A percentile compares a stretch with the other conserved stretches of the same genome.
phyloP scores from a whole-genome alignment of 2,113 vertebrate genomes.

The Myiopsitta monachus region DNA sequence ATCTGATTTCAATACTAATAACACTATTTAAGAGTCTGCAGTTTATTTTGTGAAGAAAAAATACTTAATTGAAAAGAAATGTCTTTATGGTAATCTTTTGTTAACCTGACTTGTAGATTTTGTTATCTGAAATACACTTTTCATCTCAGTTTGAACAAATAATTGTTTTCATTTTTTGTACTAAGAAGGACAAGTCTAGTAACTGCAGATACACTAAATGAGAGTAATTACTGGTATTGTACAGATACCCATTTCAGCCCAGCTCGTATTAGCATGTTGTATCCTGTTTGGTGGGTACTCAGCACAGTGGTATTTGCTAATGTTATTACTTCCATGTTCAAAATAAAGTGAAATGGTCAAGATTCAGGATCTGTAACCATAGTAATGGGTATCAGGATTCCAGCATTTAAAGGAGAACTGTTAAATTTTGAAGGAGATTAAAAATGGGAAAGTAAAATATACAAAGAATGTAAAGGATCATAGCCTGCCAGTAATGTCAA shows the following conservation, averaged over 20 bases:
- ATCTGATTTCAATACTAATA: background rate
- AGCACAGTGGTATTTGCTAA: background rate
- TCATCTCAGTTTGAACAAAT: background rate
- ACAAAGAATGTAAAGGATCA: background rate
- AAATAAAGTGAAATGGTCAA: conserved; percentile 15
- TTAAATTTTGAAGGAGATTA: background rate
- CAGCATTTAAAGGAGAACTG: background rate
- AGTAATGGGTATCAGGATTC: background rate
- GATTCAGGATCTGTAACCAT: conserved; percentile 3
- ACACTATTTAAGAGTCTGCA: background rate
- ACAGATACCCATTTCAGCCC: background rate
- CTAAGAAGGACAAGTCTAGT: background rate
- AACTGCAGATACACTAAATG: background rate
- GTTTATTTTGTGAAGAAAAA: background rate
- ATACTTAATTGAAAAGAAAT: background rate
- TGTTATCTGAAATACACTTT: background rate
- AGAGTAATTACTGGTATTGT: background rate
- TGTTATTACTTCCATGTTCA: background rate
- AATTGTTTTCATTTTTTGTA: background rate
- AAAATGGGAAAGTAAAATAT: background rate
- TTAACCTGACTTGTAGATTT: background rate
- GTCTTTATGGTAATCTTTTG: background rate
- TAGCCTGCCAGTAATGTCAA: background rate
- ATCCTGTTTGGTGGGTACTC: background rate
- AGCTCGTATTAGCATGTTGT: background rate